Evolutionary conservation across 2,113 vertebrate species (phyloP).

Genomic region (Bubalus kerabau): DNA sequence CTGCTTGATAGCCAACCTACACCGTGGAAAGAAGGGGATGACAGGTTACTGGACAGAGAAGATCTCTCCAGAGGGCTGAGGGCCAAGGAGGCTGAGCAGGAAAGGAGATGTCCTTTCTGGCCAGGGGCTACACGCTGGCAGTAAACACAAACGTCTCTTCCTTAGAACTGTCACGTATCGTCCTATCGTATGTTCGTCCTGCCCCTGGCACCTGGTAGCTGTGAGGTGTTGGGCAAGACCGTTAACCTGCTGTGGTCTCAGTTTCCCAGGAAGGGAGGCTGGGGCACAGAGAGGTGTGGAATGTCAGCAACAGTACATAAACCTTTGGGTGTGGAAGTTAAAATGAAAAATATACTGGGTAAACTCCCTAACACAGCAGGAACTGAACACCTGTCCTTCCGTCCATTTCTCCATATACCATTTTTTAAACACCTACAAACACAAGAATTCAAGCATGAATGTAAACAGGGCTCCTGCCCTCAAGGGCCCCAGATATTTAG

Average conservation of each 20-base stretch:
- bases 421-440: background rate
- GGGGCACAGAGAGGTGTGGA: background rate
- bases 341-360: background rate
- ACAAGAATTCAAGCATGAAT: background rate
- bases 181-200: background rate
- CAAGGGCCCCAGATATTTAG: background rate
- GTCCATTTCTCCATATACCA: background rate
- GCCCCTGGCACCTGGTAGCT: background rate
- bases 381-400: background rate
- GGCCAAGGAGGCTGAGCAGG: background rate
- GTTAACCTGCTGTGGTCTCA: background rate
- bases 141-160: background rate
- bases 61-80: background rate
- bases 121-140: background rate
- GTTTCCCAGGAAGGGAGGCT: background rate
- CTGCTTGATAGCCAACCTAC: slow-evolving; percentile 95
- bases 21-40: background rate
- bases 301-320: background rate
- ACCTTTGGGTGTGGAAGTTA: background rate
- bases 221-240: background rate
- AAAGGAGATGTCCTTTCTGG: background rate
- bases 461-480: background rate
- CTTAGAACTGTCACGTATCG: background rate
- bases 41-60: background rate
- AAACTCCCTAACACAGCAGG: background rate